phyloP scores from a whole-genome alignment of 1,140 invertebrate genomes.

The Schlechtendalia chinensis region DNA sequence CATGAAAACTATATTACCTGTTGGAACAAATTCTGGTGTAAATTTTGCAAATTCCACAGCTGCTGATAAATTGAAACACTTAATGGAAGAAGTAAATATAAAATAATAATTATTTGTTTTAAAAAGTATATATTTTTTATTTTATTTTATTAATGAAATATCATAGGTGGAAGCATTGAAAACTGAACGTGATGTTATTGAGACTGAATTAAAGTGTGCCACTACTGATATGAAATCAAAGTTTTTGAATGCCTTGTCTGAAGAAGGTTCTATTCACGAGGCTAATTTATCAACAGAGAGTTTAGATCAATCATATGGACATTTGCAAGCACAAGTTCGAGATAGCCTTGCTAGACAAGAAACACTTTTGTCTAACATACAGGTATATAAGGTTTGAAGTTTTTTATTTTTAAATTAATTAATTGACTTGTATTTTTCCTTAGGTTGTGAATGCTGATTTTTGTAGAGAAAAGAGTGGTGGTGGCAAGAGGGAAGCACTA shows the following conservation, averaged over 20 bases:
- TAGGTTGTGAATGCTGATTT: conserved; percentile 74
- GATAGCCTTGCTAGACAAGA: conserved; percentile 80
- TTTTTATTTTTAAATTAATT: conserved; percentile 18
- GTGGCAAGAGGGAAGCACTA: conserved; percentile 68
- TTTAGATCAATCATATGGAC: conserved; percentile 76
- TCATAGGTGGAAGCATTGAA: conserved; percentile 81
- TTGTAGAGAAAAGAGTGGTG: conserved; percentile 67
- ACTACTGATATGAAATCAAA: conserved; percentile 81
- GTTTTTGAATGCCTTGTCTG: conserved; percentile 76
- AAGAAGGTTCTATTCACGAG: conserved; percentile 87
- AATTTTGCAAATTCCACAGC: conserved; percentile 61
- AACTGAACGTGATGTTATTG: conserved; percentile 83
- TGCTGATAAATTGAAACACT: conserved; percentile 67
- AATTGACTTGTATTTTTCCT: conserved; percentile 52
- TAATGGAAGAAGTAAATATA: conserved; percentile 73
- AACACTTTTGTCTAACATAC: conserved; percentile 72
- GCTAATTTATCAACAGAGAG: conserved; percentile 68
- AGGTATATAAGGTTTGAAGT: conserved; percentile 59
- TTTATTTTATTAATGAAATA: conserved; percentile 15
- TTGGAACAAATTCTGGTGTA: conserved; percentile 57
- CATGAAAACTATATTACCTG: conserved; percentile 66
- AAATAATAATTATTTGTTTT: neutral
- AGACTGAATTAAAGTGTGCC: conserved; percentile 80
- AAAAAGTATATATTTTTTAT: no score
- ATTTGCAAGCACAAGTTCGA: conserved; percentile 75